Evolutionary conservation across 2,888 invertebrate genomes (phyloP), one percentile per base, ranked within the genome.

Genomic region (Drosophila flavopinicola): DNA sequence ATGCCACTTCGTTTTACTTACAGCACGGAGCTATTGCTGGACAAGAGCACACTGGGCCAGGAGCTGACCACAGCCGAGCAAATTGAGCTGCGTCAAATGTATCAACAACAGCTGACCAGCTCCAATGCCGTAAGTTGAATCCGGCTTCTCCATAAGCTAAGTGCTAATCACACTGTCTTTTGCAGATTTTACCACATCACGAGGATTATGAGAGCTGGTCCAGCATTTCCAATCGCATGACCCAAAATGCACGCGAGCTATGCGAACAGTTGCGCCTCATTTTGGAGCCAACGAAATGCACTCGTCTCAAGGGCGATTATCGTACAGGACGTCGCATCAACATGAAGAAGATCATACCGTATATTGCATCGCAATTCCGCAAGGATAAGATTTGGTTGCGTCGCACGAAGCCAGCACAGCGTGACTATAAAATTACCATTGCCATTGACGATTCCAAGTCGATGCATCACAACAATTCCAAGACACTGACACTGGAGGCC

Each of bases 351-450:
- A 96, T 99, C 52, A 98, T 99, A 88, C 97, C 99, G 0, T 99
- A 99, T 92, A 98, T 99, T 75, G 99, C 99, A 13, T 99, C 99
- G 65, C 97, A 99, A 91, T 99, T 99, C 92, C 94, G 99, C 38
- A 99, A 99, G 90, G 99, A 99, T 90, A 98, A 99, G 91, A 99
- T 99, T 87, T 99, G 99, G 99, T 90, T 99, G 85, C 93, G 99
- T 10, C 93, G 99, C 52, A 99, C 98, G 0, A 98, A 98, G 90
- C 98, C 98, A 0, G 97, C 97, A 0, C 97, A 98, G 88, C 93
- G 99, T 42, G 96, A 99, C 79, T 99, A 99, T 91, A 98, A 98
- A 91, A 97, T 99, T 44, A 94, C 98, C 15, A 93, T 99, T 38
- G 99, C 99, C 0, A 94, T 99, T 5, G 99, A 99, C 90, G 99